phyloP scores from a whole-genome alignment of 1,140 invertebrate species.

The Wasmannia auropunctata region DNA sequence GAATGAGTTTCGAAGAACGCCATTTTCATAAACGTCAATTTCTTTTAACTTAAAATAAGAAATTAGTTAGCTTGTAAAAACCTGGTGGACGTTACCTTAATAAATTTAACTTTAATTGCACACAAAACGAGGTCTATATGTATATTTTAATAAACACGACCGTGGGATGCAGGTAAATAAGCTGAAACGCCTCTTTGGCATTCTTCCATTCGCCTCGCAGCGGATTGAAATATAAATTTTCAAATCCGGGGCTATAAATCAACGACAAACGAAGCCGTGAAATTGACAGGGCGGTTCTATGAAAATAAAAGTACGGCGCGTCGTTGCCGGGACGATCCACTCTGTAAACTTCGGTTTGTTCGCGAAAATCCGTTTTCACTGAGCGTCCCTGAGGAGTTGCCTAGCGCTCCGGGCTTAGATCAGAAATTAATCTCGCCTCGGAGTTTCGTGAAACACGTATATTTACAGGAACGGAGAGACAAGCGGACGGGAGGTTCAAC shows the following conservation, averaged over 20 bases:
- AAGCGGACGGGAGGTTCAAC: conserved; percentile 39
- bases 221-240: conserved; percentile 45
- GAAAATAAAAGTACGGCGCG: conserved; percentile 44
- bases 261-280: conserved; percentile 52
- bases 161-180: background rate
- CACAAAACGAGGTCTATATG: background rate
- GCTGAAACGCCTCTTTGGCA: conserved; percentile 24
- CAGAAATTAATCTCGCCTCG: conserved; percentile 76
- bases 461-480: conserved; percentile 63
- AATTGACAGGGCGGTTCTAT: conserved; percentile 48
- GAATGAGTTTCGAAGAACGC: background rate
- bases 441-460: conserved; percentile 64
- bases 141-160: conserved; percentile 1
- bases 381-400: conserved; percentile 46
- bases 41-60: background rate
- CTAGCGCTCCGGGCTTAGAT: conserved; percentile 54
- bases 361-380: conserved; percentile 58
- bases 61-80: background rate
- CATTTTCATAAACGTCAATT: background rate
- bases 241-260: conserved; percentile 43
- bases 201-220: conserved; percentile 35
- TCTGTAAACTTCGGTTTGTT: conserved; percentile 51
- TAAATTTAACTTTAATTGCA: background rate
- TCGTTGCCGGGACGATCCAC: conserved; percentile 47
- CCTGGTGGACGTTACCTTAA: background rate